Conservation (phyloP, 2,113 vertebrate species). For the Gymnarchus niloticus region DNA sequence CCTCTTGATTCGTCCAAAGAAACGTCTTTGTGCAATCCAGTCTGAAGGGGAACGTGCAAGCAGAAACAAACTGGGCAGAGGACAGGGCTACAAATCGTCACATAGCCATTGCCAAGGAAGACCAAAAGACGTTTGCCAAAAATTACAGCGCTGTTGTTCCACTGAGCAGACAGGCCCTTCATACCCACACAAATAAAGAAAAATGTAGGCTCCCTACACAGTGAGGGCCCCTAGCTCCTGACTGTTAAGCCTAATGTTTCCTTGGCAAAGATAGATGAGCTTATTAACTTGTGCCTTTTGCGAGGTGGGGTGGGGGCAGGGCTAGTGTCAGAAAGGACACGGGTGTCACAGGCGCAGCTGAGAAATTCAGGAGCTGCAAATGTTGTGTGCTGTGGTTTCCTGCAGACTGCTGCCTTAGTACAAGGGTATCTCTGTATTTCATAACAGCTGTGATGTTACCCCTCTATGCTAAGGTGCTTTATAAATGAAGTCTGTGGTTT, state of each 20-base stretch:
- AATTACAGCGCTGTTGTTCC: background rate
- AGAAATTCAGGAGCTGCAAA: slow-evolving; percentile 9
- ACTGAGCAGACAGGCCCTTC: slow-evolving; percentile 33
- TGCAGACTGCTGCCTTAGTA: background rate
- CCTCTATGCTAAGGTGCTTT: background rate
- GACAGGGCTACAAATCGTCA: background rate
- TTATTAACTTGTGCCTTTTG: slow-evolving; percentile 32
- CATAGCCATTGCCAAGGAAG: slow-evolving; percentile 12
- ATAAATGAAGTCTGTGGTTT: background rate
- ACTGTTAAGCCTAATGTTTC: slow-evolving; percentile 41
- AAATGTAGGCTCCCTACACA: slow-evolving; percentile 39
- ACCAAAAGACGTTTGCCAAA: background rate
- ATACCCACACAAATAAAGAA: slow-evolving; percentile 23
- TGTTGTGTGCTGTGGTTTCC: background rate
- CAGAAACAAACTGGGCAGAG: background rate
- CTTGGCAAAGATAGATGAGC: slow-evolving; percentile 43
- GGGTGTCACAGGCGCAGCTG: background rate
- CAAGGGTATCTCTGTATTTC: background rate
- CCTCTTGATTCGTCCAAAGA: background rate
- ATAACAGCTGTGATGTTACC: background rate
- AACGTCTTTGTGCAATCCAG: too few species aligned
- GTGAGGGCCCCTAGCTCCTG: slow-evolving; percentile 30
- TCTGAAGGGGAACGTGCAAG: background rate
- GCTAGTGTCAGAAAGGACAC: slow-evolving; percentile 35
- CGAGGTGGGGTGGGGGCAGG: slow-evolving; percentile 10